These are phyloP conservation scores for Anseranas semipalmata DNA, from an alignment of 2,113 vertebrate genomes.

Conservation along the genomic window DNA sequence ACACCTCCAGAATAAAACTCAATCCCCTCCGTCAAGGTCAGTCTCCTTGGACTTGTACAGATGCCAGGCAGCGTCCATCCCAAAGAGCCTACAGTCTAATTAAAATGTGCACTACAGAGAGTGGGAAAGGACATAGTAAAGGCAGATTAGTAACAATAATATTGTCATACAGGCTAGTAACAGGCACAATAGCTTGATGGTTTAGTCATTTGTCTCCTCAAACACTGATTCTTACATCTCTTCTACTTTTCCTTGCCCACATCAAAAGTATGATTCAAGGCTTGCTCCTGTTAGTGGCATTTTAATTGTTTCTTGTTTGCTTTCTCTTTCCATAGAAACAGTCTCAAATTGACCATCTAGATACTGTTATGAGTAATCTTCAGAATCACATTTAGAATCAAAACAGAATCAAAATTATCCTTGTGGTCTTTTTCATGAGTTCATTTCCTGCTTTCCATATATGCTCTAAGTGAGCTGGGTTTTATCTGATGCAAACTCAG, in stretches of 20 bases:
- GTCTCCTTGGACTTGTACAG: not conserved
- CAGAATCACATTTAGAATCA: not conserved
- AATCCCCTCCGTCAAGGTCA: not conserved
- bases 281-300: not conserved
- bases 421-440: not conserved
- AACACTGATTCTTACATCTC: fast-evolving
- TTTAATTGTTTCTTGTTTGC: not conserved
- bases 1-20: not conserved
- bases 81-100: not conserved
- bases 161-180: not conserved
- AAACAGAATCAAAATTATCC: not conserved
- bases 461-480: not conserved
- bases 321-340: not conserved
- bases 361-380: not conserved
- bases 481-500: not conserved
- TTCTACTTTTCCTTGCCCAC: not conserved
- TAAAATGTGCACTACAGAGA: not conserved
- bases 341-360: not conserved
- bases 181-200: not conserved
- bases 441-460: not conserved
- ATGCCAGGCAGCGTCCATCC: not conserved
- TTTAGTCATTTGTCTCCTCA: not conserved
- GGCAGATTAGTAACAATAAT: not conserved
- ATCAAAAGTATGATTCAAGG: not conserved
- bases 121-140: not conserved